phyloP scores from a whole-genome alignment of 2,888 invertebrate species.

The Epinotia ramella region DNA sequence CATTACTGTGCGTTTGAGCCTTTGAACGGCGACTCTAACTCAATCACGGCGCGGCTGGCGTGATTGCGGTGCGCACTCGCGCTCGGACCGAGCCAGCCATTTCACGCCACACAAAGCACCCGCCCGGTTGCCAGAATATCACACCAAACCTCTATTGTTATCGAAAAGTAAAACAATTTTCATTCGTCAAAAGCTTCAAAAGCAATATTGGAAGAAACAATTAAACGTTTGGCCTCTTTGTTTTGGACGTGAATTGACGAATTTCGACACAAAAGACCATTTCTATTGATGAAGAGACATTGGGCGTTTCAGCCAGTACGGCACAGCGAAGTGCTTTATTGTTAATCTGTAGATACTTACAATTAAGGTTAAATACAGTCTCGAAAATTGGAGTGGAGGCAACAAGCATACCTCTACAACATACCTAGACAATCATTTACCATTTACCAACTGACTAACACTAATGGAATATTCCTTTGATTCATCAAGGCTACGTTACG shows the following conservation, averaged over 20 bases:
- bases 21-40: conserved; percentile 21
- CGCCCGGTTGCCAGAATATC: conserved; percentile 63
- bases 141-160: conserved; percentile 65
- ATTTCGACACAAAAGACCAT: conserved; percentile 56
- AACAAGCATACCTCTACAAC: neutral
- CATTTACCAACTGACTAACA: no score
- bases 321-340: conserved; percentile 14
- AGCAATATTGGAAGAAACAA: conserved; percentile 50
- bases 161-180: conserved; percentile 64
- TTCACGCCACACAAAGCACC: conserved; percentile 64
- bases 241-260: conserved; percentile 58
- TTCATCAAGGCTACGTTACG: neutral
- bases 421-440: no score
- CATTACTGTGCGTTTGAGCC: conserved; percentile 12
- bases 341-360: neutral
- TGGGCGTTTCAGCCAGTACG: conserved; percentile 12
- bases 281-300: conserved; percentile 46
- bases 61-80: conserved; percentile 14
- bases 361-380: neutral
- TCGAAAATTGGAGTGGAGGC: neutral
- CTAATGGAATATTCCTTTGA: neutral
- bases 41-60: conserved; percentile 16
- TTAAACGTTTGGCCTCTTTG: conserved; percentile 50
- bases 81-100: conserved; percentile 57
- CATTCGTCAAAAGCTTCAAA: conserved; percentile 60